Base-by-base conservation (phyloP, 2,888 invertebrate genomes). In the Tridacna crocea region DNA sequence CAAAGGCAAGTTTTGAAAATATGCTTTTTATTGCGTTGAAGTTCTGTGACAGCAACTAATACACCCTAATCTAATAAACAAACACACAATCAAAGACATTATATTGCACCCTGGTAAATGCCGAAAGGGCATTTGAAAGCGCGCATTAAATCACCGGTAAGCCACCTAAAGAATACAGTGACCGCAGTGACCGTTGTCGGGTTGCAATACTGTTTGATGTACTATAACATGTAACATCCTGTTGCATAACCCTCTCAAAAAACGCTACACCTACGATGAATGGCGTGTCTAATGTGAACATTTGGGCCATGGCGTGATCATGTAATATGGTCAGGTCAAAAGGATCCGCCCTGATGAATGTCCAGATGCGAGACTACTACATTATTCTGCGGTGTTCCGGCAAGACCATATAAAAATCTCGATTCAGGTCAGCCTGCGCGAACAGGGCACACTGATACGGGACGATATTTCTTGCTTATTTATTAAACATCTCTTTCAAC, bases 71-170 rank as follows among this genome's bases (percentile, higher is more conserved):
- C 36, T 36, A 36, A 36, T 8, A 36, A 36, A 36, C 36, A 19
- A 46, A 66, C 66, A 66, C n/a, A 66, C 36, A 66, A 36, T 46
- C 46, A n/a, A 15, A 27, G 19, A 66, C 11, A 46, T 12, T 19
- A 17, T 46, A 46, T 19, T 70, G 70, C 70, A 70, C 36, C 47
- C 55, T 60, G 51, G 55, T 19, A n/a, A 68, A 68, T 61, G 78
- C 80, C 83, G 61, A 61, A 65, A 60, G 77, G 75, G 26, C 17
- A 47, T 48, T 65, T 68, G 10, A 36, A 70, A 70, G 19, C 65
- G 27, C 12, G 46, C 79, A 75, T 75, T 79, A 79, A 79, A 79
- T 79, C 79, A 79, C 72, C n/a, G 51, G 60, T 75, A 68, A 70
- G 58, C 70, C 70, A 70, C 70, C 48, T 46, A 61, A 74, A 36